Conservation (phyloP, 2,888 invertebrate species). For the Noctuana brunneofusca region DNA sequence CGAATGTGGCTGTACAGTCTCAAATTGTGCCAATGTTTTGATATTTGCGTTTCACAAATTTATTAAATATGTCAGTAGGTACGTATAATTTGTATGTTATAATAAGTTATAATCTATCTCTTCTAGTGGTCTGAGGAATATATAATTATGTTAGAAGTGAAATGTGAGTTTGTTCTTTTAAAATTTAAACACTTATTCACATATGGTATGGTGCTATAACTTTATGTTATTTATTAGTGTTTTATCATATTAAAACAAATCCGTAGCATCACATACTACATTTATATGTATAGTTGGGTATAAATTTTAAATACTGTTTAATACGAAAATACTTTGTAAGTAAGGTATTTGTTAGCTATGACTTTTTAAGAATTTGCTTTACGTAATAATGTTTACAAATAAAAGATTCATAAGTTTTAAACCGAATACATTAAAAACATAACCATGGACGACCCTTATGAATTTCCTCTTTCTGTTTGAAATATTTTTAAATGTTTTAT, state of each 20-base stretch:
- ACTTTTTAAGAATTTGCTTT: background rate
- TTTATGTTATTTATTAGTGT: background rate
- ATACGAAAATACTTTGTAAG: background rate
- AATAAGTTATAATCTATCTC: conserved; percentile 38
- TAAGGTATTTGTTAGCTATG: background rate
- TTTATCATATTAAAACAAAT: background rate
- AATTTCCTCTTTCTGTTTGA: too few relatives aligned
- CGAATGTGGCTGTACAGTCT: conserved; percentile 58
- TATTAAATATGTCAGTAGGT: conserved; percentile 40
- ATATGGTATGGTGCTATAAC: conserved; percentile 6
- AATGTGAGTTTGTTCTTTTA: conserved; percentile 64
- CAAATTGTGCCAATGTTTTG: conserved; percentile 59
- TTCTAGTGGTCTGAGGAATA: conserved; percentile 45
- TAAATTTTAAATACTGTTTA: background rate
- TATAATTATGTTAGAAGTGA: conserved; percentile 48
- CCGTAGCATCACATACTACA: background rate
- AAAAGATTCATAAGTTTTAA: too few relatives aligned
- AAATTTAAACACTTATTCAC: conserved; percentile 43
- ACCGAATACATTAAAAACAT: too few relatives aligned
- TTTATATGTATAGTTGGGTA: background rate
- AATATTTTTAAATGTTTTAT: background rate
- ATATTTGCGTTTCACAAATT: conserved; percentile 38
- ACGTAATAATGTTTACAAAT: too few relatives aligned
- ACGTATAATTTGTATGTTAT: conserved; percentile 35
- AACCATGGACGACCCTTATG: too few relatives aligned